Evolutionary conservation across 2,113 vertebrate genomes (phyloP), one percentile per base, ranked within the genome.

Genomic region (Pagrus major): DNA sequence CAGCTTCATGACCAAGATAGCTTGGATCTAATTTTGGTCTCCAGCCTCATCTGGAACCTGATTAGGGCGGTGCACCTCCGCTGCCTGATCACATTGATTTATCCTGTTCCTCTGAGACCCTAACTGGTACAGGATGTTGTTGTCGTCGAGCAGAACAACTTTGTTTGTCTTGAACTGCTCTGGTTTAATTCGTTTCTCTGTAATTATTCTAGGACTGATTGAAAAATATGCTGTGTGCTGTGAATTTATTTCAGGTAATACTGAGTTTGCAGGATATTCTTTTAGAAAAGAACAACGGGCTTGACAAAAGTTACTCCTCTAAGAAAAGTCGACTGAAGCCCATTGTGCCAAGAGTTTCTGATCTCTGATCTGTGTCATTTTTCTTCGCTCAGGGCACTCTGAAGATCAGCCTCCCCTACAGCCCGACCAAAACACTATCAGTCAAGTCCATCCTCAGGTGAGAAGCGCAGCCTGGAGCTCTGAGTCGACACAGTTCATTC

Each of bases 401-500:
- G 95, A 99, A 99, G 95, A 99, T 99, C 89, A 98, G 97, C 94
- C 97, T 99, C 83, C 97, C 98, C 58, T 99, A 99, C 87, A 98
- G 98, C 89, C 98, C 98, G 51, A 99, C 97, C 60, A 99, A 99
- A 96, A 98, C 98, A 21, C 95, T 99, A 81, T 99, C 98, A 55
- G 97, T 99, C 93, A 99, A 99, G 94, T 99, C 97, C 91, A 99
- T 99, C 93, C 95, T 99, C 94, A 99, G 98, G 98, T 97, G 93
- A 93, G 96, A 90, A 8, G 16, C 33, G 33, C 25, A 68, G 69
- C 52, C 29, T 29, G 27, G 6, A 61, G 68, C 76, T 73, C 63
- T 10, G 4, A 29, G 20, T 3, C 3, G 10, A 9, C 66, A 31
- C 46, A 52, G 3, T 68, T 64, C 14, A 51, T 55, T 21, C 68